phyloP scores from a whole-genome alignment of 2,888 invertebrate genomes.

The Tholera decimalis region DNA sequence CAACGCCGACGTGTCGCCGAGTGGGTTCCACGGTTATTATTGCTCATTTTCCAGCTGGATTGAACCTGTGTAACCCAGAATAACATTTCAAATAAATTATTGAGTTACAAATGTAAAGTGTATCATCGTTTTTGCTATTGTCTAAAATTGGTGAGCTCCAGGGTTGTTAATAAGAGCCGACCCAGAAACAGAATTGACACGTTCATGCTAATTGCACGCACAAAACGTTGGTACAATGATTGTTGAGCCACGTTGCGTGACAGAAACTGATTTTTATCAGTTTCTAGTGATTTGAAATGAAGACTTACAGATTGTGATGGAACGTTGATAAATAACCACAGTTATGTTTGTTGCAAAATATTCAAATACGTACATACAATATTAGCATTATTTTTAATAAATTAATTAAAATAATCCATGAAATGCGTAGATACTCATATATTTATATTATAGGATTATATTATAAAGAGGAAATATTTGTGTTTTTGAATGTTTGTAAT shows the following conservation, averaged over 20 bases:
- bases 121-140: constrained; percentile 28
- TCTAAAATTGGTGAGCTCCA: constrained; percentile 38
- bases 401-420: neutral
- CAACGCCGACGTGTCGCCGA: constrained; percentile 55
- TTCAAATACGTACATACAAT: neutral
- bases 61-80: constrained; percentile 48
- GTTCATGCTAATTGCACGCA: constrained; percentile 41
- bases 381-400: neutral
- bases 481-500: too few species aligned
- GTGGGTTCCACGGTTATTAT: constrained; percentile 54
- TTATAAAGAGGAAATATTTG: too few species aligned
- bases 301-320: constrained; percentile 3
- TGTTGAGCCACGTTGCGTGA: constrained; percentile 11
- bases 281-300: constrained; percentile 2
- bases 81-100: constrained; percentile 52
- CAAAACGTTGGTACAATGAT: constrained; percentile 9
- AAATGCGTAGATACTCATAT: neutral
- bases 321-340: neutral
- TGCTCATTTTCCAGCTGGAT: constrained; percentile 50
- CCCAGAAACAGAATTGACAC: constrained; percentile 59
- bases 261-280: constrained; percentile 17
- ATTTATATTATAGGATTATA: constrained; percentile 3
- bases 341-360: neutral
- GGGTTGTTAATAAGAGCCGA: constrained; percentile 57
- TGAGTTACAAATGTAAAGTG: constrained; percentile 18